Percentiles rank a stretch among this genome's conserved stretches.
phyloP scores from a whole-genome alignment of 2,888 invertebrate genomes.

The Luffia ferchaultella region DNA sequence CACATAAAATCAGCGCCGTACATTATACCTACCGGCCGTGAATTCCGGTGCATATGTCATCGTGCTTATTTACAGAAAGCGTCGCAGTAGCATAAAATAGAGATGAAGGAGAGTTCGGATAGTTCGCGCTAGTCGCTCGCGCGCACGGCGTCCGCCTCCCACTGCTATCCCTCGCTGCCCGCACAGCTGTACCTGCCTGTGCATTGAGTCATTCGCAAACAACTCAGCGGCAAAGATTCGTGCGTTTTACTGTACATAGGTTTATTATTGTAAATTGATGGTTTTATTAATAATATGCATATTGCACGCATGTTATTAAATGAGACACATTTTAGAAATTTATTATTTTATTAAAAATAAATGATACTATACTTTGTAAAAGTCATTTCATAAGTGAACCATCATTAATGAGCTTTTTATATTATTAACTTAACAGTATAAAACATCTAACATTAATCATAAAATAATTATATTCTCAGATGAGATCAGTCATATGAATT shows the following conservation, averaged over 20 bases:
- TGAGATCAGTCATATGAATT: conserved; percentile 43
- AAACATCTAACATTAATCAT: background rate
- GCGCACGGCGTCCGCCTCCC: too few species aligned
- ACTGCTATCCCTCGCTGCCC: too few species aligned
- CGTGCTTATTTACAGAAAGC: too few species aligned
- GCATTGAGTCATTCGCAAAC: background rate
- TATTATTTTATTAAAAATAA: background rate
- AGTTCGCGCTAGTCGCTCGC: too few species aligned
- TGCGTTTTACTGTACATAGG: background rate
- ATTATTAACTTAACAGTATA: background rate
- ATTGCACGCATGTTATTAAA: too few species aligned
- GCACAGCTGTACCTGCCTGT: too few species aligned
- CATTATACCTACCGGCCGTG: too few species aligned
- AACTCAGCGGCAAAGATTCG: background rate
- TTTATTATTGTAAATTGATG: background rate
- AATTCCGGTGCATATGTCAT: too few species aligned
- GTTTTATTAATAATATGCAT: background rate
- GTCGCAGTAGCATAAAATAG: too few species aligned
- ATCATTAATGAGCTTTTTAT: background rate
- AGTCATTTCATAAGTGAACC: background rate
- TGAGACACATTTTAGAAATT: background rate
- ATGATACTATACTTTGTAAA: background rate
- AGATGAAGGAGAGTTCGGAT: too few species aligned
- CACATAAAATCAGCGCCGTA: too few species aligned
- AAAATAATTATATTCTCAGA: conserved; percentile 26